phyloP scores from a whole-genome alignment of 2,797 vertebrate species.

The Syndactyla subalaris region DNA sequence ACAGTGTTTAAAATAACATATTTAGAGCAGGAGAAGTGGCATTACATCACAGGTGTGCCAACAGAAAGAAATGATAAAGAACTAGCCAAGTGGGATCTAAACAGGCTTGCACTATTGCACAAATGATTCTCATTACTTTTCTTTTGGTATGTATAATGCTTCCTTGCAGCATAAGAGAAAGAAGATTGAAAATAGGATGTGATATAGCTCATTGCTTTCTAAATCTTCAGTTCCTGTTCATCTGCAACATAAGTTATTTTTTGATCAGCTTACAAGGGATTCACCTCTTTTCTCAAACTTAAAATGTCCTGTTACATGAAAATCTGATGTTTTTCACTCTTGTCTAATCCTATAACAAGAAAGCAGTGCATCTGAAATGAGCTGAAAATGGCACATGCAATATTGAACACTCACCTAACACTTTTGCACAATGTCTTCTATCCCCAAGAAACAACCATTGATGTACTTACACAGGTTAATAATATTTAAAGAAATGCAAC shows the following conservation, averaged over 20 bases:
- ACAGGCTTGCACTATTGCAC: background rate
- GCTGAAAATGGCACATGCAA: background rate
- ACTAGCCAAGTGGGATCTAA: background rate
- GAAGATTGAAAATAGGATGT: background rate
- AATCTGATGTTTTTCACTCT: slow-evolving; percentile 28
- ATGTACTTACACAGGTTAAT: background rate
- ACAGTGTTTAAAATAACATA: background rate
- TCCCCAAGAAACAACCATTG: background rate
- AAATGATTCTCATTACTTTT: background rate
- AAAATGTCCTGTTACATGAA: background rate
- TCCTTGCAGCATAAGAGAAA: background rate
- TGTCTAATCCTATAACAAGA: background rate
- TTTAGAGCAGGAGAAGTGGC: background rate
- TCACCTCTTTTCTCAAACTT: background rate
- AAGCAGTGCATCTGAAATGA: background rate
- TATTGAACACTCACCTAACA: background rate
- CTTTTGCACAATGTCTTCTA: background rate
- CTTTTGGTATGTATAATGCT: background rate
- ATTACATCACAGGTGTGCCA: background rate
- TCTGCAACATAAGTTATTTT: background rate
- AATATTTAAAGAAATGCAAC: background rate
- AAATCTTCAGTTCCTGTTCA: background rate
- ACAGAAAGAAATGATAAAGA: background rate
- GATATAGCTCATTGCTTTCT: slow-evolving; percentile 15
- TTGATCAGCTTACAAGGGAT: background rate